Base-by-base conservation (phyloP, 2,113 vertebrate species). In the Brienomyrus longianalis region DNA sequence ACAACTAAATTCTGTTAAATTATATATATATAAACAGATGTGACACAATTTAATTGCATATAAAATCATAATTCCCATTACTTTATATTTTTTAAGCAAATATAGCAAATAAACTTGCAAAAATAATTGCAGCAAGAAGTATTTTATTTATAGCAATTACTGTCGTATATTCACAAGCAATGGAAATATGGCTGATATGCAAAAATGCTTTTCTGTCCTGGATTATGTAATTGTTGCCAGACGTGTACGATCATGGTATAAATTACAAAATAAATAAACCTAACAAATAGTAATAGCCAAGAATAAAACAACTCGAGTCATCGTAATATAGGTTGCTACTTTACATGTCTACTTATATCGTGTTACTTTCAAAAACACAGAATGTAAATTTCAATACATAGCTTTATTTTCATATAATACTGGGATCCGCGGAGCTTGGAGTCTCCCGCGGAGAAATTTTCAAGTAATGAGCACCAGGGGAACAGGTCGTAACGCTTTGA, bases 401-500 rank as follows among this genome's bases (percentile, higher is more conserved):
- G 45, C 43, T 48, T 84, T 47, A 45, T 47, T 48, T 45, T 84
- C 3, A 84, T 47, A 83, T 83, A 83, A 83, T 83, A 8, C 45
- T 48, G 21, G 45, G 43, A n/a, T 84, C 83, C 83, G 83, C 43
- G 8, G 83, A 45, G 77, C 19, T 83, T 17, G 13, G 31, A 84
- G 45, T 45, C 17, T 84, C 83, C 74, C 83, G 45, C n/a, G 19
- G 45, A 84, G 83, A 48, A 84, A 84, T 84, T 23, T 84, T 84
- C 11, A 45, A 48, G 83, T 23, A 45, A 84, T 50, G 43, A 84
- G 83, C 83, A 48, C 83, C 83, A 48, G 23, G 83, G 23, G 83
- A 84, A 84, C 45, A 35, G 74, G 74, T 80, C 35, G 74, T 80
- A 43, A 80, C 74, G 74, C 83, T 84, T 84, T 84, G 83, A 84